phyloP scores from a whole-genome alignment of 2,113 vertebrate genomes.

The Illadopsis cleaveri region DNA sequence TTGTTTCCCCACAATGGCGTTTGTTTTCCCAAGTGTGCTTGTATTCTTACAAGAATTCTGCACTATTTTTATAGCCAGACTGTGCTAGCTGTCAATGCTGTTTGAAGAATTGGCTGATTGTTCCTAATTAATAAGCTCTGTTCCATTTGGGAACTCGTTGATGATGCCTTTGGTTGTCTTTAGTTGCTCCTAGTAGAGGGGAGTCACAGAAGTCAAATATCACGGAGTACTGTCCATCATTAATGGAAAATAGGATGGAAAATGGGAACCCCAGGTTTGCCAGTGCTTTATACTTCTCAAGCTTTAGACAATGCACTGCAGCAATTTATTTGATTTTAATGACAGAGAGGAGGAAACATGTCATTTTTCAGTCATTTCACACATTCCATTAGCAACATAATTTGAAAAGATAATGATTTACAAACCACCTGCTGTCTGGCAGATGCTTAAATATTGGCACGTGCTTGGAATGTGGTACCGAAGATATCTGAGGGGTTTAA shows the following conservation, averaged over 20 bases:
- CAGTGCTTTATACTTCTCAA: not conserved
- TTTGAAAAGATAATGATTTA: slow-evolving; percentile 60
- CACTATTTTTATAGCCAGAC: not conserved
- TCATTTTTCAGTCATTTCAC: slow-evolving; percentile 58
- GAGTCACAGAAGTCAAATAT: not conserved
- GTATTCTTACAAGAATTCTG: not conserved
- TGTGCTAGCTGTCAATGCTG: not conserved
- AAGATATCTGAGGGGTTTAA: slow-evolving; percentile 6
- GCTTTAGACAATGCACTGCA: slow-evolving; percentile 1
- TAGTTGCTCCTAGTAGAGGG: not conserved
- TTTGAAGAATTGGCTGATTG: not conserved
- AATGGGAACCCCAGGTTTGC: not conserved
- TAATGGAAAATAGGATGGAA: not conserved
- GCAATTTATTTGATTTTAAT: slow-evolving; percentile 53
- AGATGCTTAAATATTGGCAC: slow-evolving; percentile 54
- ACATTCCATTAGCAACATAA: slow-evolving; percentile 46
- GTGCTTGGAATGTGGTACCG: not conserved
- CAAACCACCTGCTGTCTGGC: slow-evolving; percentile 49
- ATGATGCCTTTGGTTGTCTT: not conserved
- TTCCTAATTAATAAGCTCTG: not conserved
- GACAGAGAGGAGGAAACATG: slow-evolving; percentile 38
- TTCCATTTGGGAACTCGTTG: not conserved
- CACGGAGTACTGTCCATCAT: not conserved
- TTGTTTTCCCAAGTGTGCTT: not conserved
- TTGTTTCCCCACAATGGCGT: not conserved